A percentile compares a stretch with the other conserved stretches of the same genome.
Evolutionary conservation across 2,797 vertebrate species (phyloP).

Genomic region (Hippopotamyrus pictus): DNA sequence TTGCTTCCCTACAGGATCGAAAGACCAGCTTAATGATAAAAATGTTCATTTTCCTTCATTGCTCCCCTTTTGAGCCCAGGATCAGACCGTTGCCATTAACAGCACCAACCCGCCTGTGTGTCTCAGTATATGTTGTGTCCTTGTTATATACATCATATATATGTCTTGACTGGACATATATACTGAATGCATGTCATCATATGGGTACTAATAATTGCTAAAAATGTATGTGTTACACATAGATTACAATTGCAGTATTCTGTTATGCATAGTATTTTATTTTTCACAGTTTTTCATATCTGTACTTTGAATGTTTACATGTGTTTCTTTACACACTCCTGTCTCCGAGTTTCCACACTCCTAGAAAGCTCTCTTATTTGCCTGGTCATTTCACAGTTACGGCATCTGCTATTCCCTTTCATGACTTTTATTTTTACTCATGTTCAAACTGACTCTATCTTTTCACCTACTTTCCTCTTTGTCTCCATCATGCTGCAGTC

Average conservation of each 20-base stretch:
- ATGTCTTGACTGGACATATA: conserved; percentile 67
- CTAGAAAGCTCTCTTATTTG: background rate
- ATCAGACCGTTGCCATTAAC: conserved; percentile 42
- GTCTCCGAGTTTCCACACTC: background rate
- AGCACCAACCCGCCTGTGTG: conserved; percentile 37
- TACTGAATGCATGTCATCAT: conserved; percentile 46
- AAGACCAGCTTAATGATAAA: conserved; percentile 42
- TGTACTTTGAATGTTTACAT: background rate
- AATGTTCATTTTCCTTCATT: conserved; percentile 38
- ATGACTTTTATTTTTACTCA: background rate
- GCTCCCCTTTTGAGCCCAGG: conserved; percentile 42
- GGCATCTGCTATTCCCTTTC: background rate
- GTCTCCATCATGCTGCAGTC: background rate
- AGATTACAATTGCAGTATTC: background rate
- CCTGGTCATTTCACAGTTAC: background rate
- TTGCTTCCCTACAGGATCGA: conserved; percentile 53
- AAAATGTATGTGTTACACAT: background rate
- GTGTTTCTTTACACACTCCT: background rate
- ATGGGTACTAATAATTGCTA: conserved; percentile 46
- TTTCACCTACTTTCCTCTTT: background rate
- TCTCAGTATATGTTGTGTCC: conserved; percentile 49
- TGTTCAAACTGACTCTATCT: background rate
- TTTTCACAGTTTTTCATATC: background rate
- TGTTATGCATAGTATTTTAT: background rate
- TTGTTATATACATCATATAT: conserved; percentile 65